Base-by-base conservation (phyloP, 2,113 vertebrate species). In the Circaetus gallicus region DNA sequence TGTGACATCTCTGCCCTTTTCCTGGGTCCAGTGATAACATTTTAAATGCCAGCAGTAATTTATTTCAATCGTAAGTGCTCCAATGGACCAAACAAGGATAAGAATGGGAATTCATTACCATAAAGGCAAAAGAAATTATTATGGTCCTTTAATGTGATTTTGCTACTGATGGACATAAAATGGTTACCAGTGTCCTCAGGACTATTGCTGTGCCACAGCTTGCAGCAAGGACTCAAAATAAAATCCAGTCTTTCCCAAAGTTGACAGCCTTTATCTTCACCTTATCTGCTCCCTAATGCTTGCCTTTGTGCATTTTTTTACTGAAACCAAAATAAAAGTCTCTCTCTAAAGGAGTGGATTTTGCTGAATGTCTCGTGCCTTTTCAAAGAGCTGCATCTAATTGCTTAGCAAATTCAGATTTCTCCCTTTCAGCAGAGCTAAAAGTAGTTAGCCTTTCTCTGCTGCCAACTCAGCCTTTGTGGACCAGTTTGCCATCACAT, bases 401-500 rank as follows among this genome's bases (percentile, higher is more conserved):
- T 40, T 79, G 20, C 58, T 69, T 53, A 88, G 18, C 38, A 89
- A 61, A 69, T 94, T 91, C 81, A 85, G 31, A 94, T 91, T 89
- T 91, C 52, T 80, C 58, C 62, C 36, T 80, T 83, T 63, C 43
- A 66, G 13, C 21, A 36, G 15, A 85, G 59, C 42, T 40, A 74
- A 74, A 84, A 88, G 31, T 16, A 86, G 36, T 45, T 69, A 81
- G 72, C 24, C 13, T 85, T 61, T 38, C 81, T 69, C 49, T 72
- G 10, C 83, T 89, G 43, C 82, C 91, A 87, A 0, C 40, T 84
- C 32, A 71, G n/a, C 21, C 80, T 87, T 79, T 69, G 74, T 62
- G 74, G 94, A 93, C 84, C 84, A 82, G 78, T 86, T 94, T 81
- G 38, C 32, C 82, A 52, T 92, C 63, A 97, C 95, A 5, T 96